Base-by-base conservation (phyloP, 2,113 vertebrate species). In the Coptodon rendalli region DNA sequence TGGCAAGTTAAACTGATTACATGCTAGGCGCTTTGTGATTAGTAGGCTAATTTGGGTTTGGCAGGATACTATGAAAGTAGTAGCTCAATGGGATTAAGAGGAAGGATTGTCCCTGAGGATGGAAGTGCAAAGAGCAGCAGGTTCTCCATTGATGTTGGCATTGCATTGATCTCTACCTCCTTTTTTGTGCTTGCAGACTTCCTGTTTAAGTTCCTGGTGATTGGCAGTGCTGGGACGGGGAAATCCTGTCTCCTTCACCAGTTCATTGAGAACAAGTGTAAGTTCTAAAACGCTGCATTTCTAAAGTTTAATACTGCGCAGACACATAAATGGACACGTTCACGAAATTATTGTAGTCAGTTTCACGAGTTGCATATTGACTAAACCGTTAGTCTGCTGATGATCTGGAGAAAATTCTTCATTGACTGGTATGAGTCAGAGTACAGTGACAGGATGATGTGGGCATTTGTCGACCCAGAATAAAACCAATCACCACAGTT, bases 191-290 rank as follows among this genome's bases (percentile, higher is more conserved):
- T 93, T 95, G 82, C 95, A 99, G 98, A 99, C 95, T 99, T 99
- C 96, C 97, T 99, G 91, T 99, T 99, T 94, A 99, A 99, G 96
- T 99, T 98, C 96, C 96, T 99, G 89, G 98, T 99, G 93, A 99
- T 99, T 73, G 98, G 98, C 94, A 98, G 98, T 31, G 98, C 98
- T 1, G 98, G 98, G 71, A 96, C 98, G 4, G 98, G 98, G 81
- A 99, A 99, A 87, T 99, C 98, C 94, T 99, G 98, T 95, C 98
- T 99, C 68, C 97, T 99, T 40, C 98, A 99, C 91, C 98, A 99
- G 94, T 99, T 99, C 94, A 99, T 99, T 80, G 98, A 99, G 90
- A 98, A 96, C 96, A 98, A 99, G 92, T 99, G 98, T 99, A 95
- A 97, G 97, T 94, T 24, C 19, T 3, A 54, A 8, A 17, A 38